Conservation (phyloP, 2,113 vertebrate genomes). For the Leucoraja erinaceus region DNA sequence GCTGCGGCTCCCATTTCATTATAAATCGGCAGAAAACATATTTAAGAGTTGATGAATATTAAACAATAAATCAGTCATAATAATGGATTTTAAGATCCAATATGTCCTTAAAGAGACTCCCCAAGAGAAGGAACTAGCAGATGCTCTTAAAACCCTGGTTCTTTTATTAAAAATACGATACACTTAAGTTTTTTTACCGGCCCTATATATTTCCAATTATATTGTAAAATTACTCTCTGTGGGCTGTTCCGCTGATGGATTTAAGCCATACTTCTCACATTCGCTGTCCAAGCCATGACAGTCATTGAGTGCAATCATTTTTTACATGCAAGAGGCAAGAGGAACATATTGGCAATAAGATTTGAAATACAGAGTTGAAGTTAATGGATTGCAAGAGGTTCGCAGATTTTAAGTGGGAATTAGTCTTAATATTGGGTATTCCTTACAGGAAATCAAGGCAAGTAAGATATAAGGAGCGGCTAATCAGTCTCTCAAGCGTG, state of each 20-base stretch:
- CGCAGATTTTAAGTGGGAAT: not conserved
- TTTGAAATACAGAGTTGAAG: not conserved
- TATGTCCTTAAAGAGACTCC: slow-evolving; percentile 8
- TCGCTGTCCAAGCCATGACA: not conserved
- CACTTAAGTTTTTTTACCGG: not conserved
- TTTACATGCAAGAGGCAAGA: not conserved
- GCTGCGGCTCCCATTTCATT: slow-evolving; percentile 25
- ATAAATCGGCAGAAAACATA: slow-evolving; percentile 16
- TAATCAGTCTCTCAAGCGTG: too few relatives aligned
- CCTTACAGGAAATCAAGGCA: not conserved
- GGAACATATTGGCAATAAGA: not conserved
- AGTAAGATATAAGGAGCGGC: too few relatives aligned
- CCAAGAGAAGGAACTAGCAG: not conserved
- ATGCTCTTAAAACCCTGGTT: slow-evolving; percentile 7
- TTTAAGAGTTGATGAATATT: slow-evolving; percentile 32
- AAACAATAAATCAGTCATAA: slow-evolving; percentile 29
- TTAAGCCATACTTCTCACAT: not conserved
- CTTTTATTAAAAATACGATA: slow-evolving; percentile 32
- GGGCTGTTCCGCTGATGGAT: not conserved
- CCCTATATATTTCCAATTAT: not conserved
- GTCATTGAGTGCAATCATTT: not conserved
- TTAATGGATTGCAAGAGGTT: not conserved
- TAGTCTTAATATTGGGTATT: not conserved
- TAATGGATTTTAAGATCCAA: slow-evolving; percentile 28
- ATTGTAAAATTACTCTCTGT: slow-evolving; percentile 20